phyloP scores from a whole-genome alignment of 2,888 invertebrate genomes.

The Rapana venosa region DNA sequence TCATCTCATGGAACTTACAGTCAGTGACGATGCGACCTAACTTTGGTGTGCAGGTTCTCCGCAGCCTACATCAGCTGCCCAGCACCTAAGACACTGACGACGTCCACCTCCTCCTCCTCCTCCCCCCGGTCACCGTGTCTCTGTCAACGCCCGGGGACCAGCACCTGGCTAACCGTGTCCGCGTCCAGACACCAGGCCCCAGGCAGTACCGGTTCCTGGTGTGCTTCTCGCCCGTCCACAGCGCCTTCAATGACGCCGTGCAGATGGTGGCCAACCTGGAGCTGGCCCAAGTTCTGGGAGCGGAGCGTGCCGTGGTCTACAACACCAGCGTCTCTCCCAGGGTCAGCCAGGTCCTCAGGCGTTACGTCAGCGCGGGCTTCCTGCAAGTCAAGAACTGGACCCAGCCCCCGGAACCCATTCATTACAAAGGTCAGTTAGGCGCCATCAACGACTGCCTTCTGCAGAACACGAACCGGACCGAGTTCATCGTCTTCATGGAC shows the following conservation, averaged over 20 bases:
- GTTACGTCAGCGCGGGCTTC: conserved; percentile 28
- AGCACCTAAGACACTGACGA: background rate
- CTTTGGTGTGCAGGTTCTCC: background rate
- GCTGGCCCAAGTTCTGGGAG: conserved; percentile 32
- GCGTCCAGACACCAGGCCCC: conserved; percentile 10
- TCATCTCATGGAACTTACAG: no score
- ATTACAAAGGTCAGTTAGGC: conserved; percentile 36
- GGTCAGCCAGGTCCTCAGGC: conserved; percentile 3
- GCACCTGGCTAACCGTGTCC: background rate
- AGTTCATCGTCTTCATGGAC: conserved; percentile 36
- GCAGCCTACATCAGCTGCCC: conserved; percentile 15
- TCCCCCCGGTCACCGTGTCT: background rate
- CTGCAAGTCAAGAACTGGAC: conserved; percentile 31
- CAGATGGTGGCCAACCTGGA: conserved; percentile 31
- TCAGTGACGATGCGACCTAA: no score
- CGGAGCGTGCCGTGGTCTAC: conserved; percentile 36
- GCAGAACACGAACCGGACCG: conserved; percentile 2
- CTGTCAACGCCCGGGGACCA: background rate
- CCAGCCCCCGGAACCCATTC: conserved; percentile 24
- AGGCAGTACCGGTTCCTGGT: conserved; percentile 29
- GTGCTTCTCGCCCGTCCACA: conserved; percentile 36
- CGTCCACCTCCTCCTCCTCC: background rate
- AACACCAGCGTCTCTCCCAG: conserved; percentile 13
- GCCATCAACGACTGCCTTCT: conserved; percentile 42
- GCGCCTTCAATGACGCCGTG: conserved; percentile 7